phyloP scores from a whole-genome alignment of 2,113 vertebrate species.

The Bombycilla garrulus region DNA sequence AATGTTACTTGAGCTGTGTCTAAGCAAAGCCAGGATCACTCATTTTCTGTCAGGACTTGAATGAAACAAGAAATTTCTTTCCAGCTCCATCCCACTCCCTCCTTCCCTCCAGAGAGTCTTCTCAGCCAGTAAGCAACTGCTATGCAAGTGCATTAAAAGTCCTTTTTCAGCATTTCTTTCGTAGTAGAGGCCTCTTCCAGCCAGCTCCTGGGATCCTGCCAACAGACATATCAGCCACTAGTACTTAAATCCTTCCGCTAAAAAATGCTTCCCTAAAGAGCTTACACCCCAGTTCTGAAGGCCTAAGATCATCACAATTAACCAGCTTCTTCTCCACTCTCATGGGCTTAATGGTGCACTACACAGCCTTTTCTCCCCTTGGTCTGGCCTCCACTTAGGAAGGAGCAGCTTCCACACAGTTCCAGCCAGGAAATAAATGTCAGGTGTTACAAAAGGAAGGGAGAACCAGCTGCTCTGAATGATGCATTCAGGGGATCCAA shows the following conservation, averaged over 20 bases:
- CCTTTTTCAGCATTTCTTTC: constrained; percentile 55
- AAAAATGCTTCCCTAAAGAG: constrained; percentile 42
- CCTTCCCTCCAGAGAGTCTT: constrained; percentile 5
- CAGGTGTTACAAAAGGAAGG: constrained; percentile 17
- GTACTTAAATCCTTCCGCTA: constrained; percentile 35
- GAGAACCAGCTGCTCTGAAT: background rate
- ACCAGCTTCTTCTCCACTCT: background rate
- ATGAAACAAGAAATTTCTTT: background rate
- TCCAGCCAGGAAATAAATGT: constrained; percentile 24
- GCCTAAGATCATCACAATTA: constrained; percentile 11
- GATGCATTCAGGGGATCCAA: background rate
- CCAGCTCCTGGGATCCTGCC: constrained; percentile 45
- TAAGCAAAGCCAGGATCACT: background rate
- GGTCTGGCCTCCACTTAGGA: background rate
- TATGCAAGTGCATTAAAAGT: constrained; percentile 34
- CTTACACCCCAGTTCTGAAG: background rate
- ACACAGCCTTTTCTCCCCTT: background rate
- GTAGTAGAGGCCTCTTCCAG: constrained; percentile 24
- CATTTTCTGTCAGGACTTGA: background rate
- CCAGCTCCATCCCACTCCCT: background rate
- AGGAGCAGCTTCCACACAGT: background rate
- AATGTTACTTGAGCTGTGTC: background rate
- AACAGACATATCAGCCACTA: constrained; percentile 38
- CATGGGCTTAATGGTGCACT: background rate
- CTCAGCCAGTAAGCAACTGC: constrained; percentile 7